Evolutionary conservation across 2,797 vertebrate species (phyloP).

Genomic region (Crax fasciolata): DNA sequence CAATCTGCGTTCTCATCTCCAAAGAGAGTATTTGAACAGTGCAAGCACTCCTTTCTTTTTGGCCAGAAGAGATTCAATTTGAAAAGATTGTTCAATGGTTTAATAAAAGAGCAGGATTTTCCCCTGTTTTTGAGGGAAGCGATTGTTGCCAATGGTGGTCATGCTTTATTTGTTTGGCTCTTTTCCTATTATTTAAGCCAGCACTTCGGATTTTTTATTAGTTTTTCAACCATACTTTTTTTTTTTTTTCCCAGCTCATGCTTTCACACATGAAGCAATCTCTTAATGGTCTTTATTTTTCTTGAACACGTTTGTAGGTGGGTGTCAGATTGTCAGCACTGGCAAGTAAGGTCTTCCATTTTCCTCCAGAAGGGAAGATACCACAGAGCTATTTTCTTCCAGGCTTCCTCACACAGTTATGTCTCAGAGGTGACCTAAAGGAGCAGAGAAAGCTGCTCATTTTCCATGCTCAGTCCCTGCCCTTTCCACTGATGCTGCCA

Average conservation of each 20-base stretch:
- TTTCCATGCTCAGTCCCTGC: constrained; percentile 20
- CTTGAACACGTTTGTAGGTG: constrained; percentile 1
- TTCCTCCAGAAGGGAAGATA: constrained; percentile 19
- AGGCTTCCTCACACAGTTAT: neutral
- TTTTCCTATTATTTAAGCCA: constrained; percentile 22
- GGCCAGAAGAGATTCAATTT: neutral
- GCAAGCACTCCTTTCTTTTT: neutral
- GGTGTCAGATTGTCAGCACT: constrained; percentile 2
- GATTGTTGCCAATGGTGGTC: neutral
- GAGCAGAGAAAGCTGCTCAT: constrained; percentile 21
- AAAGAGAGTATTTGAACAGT: neutral
- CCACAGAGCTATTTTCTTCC: neutral
- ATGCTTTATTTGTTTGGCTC: neutral
- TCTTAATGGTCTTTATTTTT: neutral
- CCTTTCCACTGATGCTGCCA: constrained; percentile 26
- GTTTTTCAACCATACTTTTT: neutral
- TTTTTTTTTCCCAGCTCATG: neutral
- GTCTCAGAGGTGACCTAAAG: constrained; percentile 12
- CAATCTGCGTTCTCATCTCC: neutral
- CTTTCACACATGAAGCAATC: neutral
- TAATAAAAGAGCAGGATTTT: constrained; percentile 12
- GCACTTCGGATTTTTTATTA: constrained; percentile 35
- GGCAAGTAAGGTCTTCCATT: constrained; percentile 21
- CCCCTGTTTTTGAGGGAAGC: constrained; percentile 5
- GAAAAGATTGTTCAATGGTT: neutral